These are phyloP conservation scores for Leptosomus discolor DNA, from an alignment of 2,113 vertebrate species.

Conservation along the genomic window DNA sequence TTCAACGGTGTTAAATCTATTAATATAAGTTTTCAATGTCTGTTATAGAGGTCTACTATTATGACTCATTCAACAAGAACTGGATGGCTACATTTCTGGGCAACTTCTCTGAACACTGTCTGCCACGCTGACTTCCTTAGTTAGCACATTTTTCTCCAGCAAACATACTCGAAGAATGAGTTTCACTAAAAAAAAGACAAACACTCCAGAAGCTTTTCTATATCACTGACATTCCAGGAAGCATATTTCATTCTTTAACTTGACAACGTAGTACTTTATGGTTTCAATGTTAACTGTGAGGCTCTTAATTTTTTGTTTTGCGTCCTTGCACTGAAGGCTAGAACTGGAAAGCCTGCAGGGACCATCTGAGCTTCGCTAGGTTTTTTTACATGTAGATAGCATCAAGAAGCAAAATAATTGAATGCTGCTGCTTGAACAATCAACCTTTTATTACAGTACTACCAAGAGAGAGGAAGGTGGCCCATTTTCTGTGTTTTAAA, in stretches of 20 bases:
- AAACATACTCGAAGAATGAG: not conserved
- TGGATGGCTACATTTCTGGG: not conserved
- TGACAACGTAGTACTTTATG: not conserved
- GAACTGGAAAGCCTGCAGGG: constrained; percentile 7
- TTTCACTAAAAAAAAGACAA: not conserved
- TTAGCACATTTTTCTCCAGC: not conserved
- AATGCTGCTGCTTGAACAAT: constrained; percentile 62
- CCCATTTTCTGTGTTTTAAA: constrained; percentile 50
- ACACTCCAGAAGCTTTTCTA: not conserved
- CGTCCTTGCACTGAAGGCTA: not conserved
- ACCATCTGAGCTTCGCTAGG: not conserved
- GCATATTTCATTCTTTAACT: not conserved
- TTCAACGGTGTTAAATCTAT: not conserved
- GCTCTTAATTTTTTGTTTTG: not conserved
- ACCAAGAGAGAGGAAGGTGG: constrained; percentile 13
- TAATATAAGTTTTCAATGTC: not conserved
- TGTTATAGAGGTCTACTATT: not conserved
- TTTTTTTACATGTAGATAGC: constrained; percentile 62
- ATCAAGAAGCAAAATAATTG: constrained; percentile 65
- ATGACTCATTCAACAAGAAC: not conserved
- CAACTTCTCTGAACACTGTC: not conserved
- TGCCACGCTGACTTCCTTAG: not conserved
- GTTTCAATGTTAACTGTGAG: not conserved
- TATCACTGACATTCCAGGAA: not conserved
- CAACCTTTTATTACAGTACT: constrained; percentile 48